A percentile compares a stretch with the other conserved stretches of the same genome.
These are phyloP conservation scores for Neotoma lepida DNA, from an alignment of 2,113 vertebrate species.

Conservation along the genomic window DNA sequence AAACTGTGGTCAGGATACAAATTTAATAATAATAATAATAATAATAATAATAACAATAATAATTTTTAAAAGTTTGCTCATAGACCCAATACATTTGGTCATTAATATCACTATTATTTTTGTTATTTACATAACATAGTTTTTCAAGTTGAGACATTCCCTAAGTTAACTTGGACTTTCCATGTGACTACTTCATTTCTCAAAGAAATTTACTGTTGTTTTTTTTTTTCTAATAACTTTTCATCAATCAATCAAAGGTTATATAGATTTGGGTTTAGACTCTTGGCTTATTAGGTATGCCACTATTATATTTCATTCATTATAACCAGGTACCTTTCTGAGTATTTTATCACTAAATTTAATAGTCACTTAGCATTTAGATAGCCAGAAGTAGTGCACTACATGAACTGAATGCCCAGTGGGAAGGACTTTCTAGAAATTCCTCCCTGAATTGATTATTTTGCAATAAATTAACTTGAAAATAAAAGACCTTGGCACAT, in stretches of 20 bases:
- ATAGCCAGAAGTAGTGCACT: not conserved
- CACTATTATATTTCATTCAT: not conserved
- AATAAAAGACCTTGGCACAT: conserved; percentile 4
- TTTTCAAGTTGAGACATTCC: not conserved
- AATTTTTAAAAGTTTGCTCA: not conserved
- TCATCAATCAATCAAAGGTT: not conserved
- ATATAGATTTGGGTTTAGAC: not conserved
- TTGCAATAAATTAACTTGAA: conserved; percentile 3
- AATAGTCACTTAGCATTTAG: not conserved
- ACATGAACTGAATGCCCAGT: not conserved
- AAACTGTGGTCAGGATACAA: not conserved
- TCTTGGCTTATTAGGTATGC: not conserved
- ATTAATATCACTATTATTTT: conserved; percentile 1
- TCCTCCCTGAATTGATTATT: not conserved
- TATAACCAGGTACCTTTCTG: conserved; percentile 33
- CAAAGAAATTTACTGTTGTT: not conserved
- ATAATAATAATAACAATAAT: not conserved
- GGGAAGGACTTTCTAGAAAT: not conserved
- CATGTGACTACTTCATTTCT: not conserved
- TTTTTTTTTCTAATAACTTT: not conserved
- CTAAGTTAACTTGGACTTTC: not conserved
- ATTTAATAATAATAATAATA: not conserved
- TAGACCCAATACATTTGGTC: not conserved
- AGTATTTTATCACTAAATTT: not conserved
- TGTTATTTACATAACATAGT: not conserved